These are phyloP conservation scores for Epinotia ramella DNA, from an alignment of 2,888 invertebrate genomes.

Conservation along the genomic window DNA sequence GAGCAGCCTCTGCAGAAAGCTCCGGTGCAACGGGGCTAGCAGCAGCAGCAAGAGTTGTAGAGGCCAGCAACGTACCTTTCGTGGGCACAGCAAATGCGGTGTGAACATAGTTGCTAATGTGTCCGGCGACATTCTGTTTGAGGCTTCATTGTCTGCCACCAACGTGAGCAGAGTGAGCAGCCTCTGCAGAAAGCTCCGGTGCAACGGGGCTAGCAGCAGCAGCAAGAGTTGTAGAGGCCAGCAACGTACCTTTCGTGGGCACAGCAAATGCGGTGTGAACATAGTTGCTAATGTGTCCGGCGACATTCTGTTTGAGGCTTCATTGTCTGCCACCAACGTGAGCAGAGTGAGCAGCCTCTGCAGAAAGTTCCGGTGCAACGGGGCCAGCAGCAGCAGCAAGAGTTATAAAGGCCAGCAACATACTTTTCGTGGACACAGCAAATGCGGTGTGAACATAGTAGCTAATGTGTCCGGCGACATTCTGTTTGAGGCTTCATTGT, in stretches of 20 bases:
- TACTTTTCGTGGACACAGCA: constrained; percentile 94
- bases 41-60: too few relatives aligned
- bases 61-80: too few relatives aligned
- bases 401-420: too few relatives aligned
- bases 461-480: constrained; percentile 96
- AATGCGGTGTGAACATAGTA: constrained; percentile 96
- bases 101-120: constrained; percentile 95
- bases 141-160: constrained; percentile 89
- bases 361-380: constrained; percentile 90
- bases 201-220: constrained; percentile 91
- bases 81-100: constrained; percentile 95
- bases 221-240: constrained; percentile 90
- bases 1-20: constrained; percentile 79
- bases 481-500: constrained; percentile 90
- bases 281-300: constrained; percentile 95
- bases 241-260: constrained; percentile 89
- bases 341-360: constrained; percentile 92
- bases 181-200: constrained; percentile 88
- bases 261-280: constrained; percentile 96
- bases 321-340: constrained; percentile 89
- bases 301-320: constrained; percentile 94
- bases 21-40: too few relatives aligned
- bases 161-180: constrained; percentile 92
- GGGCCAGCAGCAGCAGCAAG: constrained; percentile 70
- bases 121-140: constrained; percentile 95